Evolutionary conservation across 2,113 vertebrate species (phyloP).

Genomic region (Pimephales promelas): DNA sequence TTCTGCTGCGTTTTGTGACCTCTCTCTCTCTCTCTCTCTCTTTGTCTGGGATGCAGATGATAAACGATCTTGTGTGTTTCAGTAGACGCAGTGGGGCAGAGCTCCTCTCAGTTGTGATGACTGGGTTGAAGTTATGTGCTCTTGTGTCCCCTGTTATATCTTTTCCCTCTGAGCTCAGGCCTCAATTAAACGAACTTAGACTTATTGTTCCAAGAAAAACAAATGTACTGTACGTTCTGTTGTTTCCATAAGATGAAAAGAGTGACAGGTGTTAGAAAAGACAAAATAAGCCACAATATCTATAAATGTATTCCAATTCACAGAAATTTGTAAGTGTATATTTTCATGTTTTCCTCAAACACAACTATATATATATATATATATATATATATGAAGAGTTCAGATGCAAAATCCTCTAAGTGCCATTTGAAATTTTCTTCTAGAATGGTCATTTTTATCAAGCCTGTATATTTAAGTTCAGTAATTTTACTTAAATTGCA

Average conservation of each 20-base stretch:
- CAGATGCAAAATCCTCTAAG: no score
- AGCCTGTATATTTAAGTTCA: no score
- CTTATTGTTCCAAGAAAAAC: not conserved
- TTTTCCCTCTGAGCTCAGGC: not conserved
- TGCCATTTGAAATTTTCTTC: no score
- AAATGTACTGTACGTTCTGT: no score
- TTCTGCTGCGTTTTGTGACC: not conserved
- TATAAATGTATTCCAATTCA: not conserved
- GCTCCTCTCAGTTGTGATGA: not conserved
- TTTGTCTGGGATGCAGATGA: conserved; percentile 56
- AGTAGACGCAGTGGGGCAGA: not conserved
- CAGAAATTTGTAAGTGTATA: not conserved
- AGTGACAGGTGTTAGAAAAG: no score
- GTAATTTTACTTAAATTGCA: no score
- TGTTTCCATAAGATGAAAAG: no score
- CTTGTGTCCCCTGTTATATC: not conserved
- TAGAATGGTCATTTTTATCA: no score
- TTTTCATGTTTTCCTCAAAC: no score
- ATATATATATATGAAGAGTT: no score
- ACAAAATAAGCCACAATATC: no score
- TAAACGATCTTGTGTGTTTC: conserved; percentile 62
- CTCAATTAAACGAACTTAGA: not conserved
- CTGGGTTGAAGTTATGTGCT: not conserved
- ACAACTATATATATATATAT: no score
- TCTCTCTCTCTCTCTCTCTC: conserved; percentile 17